phyloP scores from a whole-genome alignment of 2,113 vertebrate species.

The rabbit (Oryctolagus cuniculus) region mOryCun1.1 NC_091437.1:17091501-17092000 shows the following conservation, averaged over 20 bases:
- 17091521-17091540: slow-evolving; percentile 39
- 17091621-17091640: background rate
- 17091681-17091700: background rate
- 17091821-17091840: background rate
- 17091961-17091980: slow-evolving; percentile 40
- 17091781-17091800: background rate
- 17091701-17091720: background rate
- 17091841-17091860: background rate
- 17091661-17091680: background rate
- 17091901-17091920: background rate
- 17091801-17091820: background rate
- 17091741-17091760: background rate
- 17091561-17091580: background rate
- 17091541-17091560: slow-evolving; percentile 57
- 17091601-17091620: slow-evolving; percentile 39
- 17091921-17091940: slow-evolving; percentile 5
- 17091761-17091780: background rate
- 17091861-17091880: slow-evolving; percentile 21
- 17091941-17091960: background rate
- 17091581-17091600: background rate
- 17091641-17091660: background rate
- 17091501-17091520: slow-evolving; percentile 10
- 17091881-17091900: slow-evolving; percentile 8
- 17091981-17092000: background rate
- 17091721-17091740: background rate